These are phyloP conservation scores for Poeciliopsis occidentalis DNA, from an alignment of 2,113 vertebrate genomes.

Conservation along the genomic window DNA sequence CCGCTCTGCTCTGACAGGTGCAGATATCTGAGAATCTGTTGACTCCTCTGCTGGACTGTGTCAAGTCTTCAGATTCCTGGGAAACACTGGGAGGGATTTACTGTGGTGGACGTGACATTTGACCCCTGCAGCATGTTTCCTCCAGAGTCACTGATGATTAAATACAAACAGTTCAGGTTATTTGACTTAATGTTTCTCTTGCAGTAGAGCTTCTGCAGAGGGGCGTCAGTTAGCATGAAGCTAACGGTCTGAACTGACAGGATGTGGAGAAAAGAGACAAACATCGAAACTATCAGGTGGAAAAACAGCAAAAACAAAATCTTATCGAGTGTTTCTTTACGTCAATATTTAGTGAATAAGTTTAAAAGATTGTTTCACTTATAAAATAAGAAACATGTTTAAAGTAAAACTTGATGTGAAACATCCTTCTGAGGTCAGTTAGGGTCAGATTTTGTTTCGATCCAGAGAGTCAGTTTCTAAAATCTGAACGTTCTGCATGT, in stretches of 20 bases:
- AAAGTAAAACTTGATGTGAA: too few relatives aligned
- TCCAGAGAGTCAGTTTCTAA: not conserved
- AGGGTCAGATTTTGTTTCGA: not conserved
- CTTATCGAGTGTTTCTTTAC: too few relatives aligned
- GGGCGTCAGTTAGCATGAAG: not conserved
- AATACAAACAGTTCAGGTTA: not conserved
- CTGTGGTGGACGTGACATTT: conserved; percentile 1
- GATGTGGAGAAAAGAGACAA: too few relatives aligned
- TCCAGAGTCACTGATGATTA: not conserved
- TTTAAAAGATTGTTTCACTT: too few relatives aligned
- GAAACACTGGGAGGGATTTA: conserved; percentile 41
- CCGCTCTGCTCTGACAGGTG: conserved; percentile 64
- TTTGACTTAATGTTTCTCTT: not conserved
- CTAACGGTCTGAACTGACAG: not conserved
- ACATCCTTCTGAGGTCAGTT: too few relatives aligned
- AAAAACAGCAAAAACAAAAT: too few relatives aligned
- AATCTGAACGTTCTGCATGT: not conserved
- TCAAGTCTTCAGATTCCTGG: conserved; percentile 40
- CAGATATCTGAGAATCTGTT: conserved; percentile 63
- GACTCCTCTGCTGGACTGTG: conserved; percentile 3
- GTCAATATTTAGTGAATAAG: too few relatives aligned
- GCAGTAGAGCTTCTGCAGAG: too few relatives aligned
- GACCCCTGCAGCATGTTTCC: not conserved
- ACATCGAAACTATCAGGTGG: too few relatives aligned
- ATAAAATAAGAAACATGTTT: too few relatives aligned